Evolutionary conservation across 2,797 vertebrate species (phyloP).

Genomic region (Sphaeramia orbicularis): DNA sequence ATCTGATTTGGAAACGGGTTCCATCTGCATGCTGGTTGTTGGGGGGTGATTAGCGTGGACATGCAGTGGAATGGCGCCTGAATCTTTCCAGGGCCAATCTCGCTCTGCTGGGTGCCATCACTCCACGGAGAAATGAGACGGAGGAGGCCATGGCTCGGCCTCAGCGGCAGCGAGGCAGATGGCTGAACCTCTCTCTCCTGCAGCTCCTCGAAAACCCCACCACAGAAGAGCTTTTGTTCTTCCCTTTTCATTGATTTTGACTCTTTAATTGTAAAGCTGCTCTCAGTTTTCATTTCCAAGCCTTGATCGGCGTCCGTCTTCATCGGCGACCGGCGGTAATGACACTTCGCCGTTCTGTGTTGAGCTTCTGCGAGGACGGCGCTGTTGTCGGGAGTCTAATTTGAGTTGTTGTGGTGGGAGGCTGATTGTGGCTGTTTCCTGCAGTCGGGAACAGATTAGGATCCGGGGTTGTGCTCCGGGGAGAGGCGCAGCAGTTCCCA

Average conservation of each 20-base stretch:
- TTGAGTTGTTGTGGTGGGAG: constrained; percentile 43
- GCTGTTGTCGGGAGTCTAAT: constrained; percentile 32
- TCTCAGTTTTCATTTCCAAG: constrained; percentile 1
- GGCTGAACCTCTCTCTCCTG: constrained; percentile 62
- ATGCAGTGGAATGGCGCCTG: constrained; percentile 64
- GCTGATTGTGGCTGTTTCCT: constrained; percentile 65
- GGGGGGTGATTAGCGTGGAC: constrained; percentile 75
- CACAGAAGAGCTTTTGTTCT: constrained; percentile 27
- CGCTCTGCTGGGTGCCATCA: constrained; percentile 61
- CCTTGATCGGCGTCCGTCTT: constrained; percentile 21
- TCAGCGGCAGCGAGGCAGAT: constrained; percentile 67
- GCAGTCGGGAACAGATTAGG: constrained; percentile 63
- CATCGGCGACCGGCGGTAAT: constrained; percentile 10
- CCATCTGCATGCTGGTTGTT: constrained; percentile 77
- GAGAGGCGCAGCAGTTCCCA: constrained; percentile 46
- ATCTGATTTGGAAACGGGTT: constrained; percentile 75
- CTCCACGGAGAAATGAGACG: constrained; percentile 49
- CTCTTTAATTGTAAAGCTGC: constrained; percentile 33
- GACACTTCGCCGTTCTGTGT: constrained; percentile 12
- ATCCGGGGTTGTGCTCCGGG: constrained; percentile 64
- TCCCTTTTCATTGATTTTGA: constrained; percentile 25
- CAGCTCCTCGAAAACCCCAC: constrained; percentile 42
- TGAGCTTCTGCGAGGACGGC: constrained; percentile 19
- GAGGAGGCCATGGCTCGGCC: constrained; percentile 39
- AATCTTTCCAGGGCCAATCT: constrained; percentile 54